phyloP scores from a whole-genome alignment of 2,113 vertebrate genomes.

The Rhodinocichla rosea region DNA sequence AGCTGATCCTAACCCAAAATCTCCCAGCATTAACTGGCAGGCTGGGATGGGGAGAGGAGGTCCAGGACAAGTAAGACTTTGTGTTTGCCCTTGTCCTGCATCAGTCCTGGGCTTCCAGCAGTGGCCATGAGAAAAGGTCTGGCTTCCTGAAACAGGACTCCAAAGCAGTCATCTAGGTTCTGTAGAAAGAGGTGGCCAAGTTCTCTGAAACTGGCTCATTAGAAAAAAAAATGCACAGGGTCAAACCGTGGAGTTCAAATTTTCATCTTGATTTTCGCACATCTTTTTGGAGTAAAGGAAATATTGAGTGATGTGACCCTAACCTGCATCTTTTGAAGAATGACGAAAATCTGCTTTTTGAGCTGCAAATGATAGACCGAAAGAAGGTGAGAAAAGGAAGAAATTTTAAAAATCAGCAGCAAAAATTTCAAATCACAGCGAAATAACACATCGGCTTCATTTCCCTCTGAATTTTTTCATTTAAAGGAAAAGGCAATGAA shows the following conservation, averaged over 20 bases:
- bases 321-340: neutral
- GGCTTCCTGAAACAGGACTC: neutral
- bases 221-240: neutral
- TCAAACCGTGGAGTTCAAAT: neutral
- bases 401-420: neutral
- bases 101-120: neutral
- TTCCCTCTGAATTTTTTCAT: slow-evolving; percentile 45
- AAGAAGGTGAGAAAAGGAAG: neutral
- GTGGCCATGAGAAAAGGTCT: neutral
- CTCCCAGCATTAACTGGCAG: neutral
- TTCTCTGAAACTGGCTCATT: neutral
- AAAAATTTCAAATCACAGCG: neutral
- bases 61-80: neutral
- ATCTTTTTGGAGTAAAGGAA: neutral
- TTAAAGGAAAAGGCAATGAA: slow-evolving; percentile 44
- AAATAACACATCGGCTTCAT: neutral
- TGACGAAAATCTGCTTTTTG: neutral
- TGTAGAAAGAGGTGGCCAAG: neutral
- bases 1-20: neutral
- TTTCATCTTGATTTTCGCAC: neutral
- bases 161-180: neutral
- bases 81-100: neutral
- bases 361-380: neutral
- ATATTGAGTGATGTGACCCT: neutral
- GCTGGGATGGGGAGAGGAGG: neutral